Evolutionary conservation across 2,888 invertebrate species (phyloP).

Genomic region (Beris chalybata): DNA sequence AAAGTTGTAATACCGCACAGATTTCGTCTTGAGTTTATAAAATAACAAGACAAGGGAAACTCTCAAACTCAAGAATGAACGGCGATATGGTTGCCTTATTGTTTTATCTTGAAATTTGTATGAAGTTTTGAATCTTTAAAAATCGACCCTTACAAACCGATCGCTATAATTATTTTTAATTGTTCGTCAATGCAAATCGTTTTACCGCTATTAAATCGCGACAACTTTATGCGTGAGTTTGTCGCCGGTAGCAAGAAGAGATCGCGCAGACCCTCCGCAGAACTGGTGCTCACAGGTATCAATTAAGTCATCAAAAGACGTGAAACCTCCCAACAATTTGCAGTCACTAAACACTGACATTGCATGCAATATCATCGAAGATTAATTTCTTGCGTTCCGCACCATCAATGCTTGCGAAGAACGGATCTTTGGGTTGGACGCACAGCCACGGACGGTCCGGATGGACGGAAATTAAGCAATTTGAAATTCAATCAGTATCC

Average conservation of each 20-base stretch:
- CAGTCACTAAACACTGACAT: conserved; percentile 12
- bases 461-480: conserved; percentile 28
- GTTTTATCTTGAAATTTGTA: no score
- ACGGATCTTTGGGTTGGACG: background rate
- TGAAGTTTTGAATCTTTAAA: no score
- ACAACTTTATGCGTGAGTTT: background rate
- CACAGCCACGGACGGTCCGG: background rate
- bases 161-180: background rate
- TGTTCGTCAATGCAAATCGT: background rate
- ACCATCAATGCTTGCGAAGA: background rate
- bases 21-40: no score
- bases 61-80: no score
- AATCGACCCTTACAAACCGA: no score
- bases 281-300: background rate
- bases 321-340: conserved; percentile 4
- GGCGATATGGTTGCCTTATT: no score
- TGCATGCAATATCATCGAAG: background rate
- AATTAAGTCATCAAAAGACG: conserved; percentile 8
- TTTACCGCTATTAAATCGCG: background rate
- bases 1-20: no score
- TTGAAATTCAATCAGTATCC: conserved; percentile 33
- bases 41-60: no score
- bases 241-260: background rate
- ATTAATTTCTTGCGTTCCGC: conserved; percentile 5
- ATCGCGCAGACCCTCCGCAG: background rate